These are phyloP conservation scores for Ciconia maguari DNA, from an alignment of 2,113 vertebrate species.

Conservation along the genomic window DNA sequence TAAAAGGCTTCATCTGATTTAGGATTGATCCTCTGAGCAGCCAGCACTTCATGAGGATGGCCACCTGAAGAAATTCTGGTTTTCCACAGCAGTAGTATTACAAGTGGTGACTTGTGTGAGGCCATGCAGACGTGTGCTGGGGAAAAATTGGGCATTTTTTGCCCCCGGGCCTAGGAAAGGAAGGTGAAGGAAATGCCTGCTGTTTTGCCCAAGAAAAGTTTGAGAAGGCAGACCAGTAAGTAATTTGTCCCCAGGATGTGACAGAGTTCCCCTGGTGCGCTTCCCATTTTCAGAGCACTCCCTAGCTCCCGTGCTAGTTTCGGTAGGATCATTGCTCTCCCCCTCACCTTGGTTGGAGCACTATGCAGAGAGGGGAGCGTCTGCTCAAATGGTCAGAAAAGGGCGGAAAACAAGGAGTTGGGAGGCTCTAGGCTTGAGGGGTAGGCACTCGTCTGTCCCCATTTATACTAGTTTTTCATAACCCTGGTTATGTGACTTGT, in stretches of 20 bases:
- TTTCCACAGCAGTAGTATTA: not conserved
- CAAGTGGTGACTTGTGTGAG: not conserved
- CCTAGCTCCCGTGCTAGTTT: not conserved
- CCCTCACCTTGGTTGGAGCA: not conserved
- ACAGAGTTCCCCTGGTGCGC: not conserved
- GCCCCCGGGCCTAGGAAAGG: not conserved
- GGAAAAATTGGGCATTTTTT: not conserved
- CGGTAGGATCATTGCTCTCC: not conserved
- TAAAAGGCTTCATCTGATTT: not conserved
- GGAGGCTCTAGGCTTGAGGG: not conserved
- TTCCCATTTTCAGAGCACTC: not conserved
- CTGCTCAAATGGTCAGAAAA: not conserved
- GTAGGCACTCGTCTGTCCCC: not conserved
- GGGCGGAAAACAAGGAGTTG: not conserved
- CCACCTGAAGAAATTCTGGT: not conserved
- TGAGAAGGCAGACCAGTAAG: not conserved
- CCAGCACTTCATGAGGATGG: not conserved
- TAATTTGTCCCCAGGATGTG: not conserved
- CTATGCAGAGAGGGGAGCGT: not conserved
- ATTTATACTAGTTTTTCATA: not conserved
- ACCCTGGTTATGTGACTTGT: not conserved
- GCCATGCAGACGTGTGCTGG: fast-evolving
- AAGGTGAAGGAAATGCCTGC: not conserved
- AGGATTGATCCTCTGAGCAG: not conserved
- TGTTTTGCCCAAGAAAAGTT: not conserved